Evolutionary conservation across 2,113 vertebrate genomes (phyloP).

Genomic region (Daboia siamensis): DNA sequence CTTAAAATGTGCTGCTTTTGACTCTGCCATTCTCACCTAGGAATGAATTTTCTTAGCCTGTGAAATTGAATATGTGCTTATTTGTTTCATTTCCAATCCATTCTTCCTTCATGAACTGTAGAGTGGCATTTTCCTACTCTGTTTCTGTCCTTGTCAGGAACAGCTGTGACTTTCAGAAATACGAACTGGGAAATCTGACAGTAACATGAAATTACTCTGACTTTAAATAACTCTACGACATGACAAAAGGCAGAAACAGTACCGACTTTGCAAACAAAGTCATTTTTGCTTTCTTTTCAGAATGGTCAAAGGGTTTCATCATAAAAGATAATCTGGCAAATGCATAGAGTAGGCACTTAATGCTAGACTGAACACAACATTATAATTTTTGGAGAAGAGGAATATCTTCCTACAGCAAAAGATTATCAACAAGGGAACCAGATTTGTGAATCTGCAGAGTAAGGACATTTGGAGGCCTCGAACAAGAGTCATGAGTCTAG

Average conservation of each 20-base stretch:
- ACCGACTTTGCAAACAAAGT: background rate
- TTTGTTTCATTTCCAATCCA: too few relatives aligned
- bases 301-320: background rate
- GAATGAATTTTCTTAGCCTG: background rate
- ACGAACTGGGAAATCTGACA: background rate
- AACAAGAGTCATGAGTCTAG: background rate
- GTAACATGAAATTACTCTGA: background rate
- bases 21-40: background rate
- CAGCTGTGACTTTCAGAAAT: conserved; percentile 15
- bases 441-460: background rate
- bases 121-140: background rate
- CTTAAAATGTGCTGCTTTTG: background rate
- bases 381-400: background rate
- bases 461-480: background rate
- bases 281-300: background rate
- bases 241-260: background rate
- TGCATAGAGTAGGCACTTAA: background rate
- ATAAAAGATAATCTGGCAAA: background rate
- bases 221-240: conserved; percentile 5
- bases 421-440: background rate
- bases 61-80: too few relatives aligned
- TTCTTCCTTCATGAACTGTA: background rate
- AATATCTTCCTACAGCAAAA: background rate
- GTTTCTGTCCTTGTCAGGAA: background rate
- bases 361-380: background rate